Evolutionary conservation across 2,797 vertebrate species (phyloP), one percentile per base, ranked within the genome.

Genomic region (Callimico goeldii): DNA sequence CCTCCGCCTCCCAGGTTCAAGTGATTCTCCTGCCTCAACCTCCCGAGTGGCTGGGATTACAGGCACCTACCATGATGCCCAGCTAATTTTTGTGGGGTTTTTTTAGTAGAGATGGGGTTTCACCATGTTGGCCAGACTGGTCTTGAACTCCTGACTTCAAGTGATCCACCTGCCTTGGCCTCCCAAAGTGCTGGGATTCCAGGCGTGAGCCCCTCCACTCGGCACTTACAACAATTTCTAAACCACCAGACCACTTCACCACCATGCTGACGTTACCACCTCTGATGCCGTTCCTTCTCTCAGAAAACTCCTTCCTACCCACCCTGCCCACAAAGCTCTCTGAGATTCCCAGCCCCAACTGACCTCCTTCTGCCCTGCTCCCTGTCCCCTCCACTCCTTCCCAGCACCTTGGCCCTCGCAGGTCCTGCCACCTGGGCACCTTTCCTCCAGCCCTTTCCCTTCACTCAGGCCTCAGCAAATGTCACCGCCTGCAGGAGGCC

Each of bases 231-330:
- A 17, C 30, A 64, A 10, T 3, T 17, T 11, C 4, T 81, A 48
- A 22, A n/a, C 12, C 15, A 28, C 28, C n/a, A 12, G 41, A 50
- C n/a, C 1, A 9, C 3, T n/a, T 33, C 0, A 8, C 39, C 33
- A 0, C 39, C 2, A 48, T 3, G 9, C 46, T 28, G 6, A 76
- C 4, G 30, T 12, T 9, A 3, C 33, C 5, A 12, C 20, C 28
- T 22, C 30, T 20, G 22, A 17, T 0, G 1, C 39, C 1, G 5
- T 19, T 14, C 2, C 72, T 76, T n/a, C n/a, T 50, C 91, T 64
- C 28, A 1, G n/a, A 26, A 24, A 64, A 64, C 22, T 5, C 14
- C 30, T 7, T 4, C 41, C 50, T 57, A 26, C 7, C 15, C 24
- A 20, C 24, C 50, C 33, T 17, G 17, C 75, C 48, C 13, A 4